A percentile compares a stretch with the other conserved stretches of the same genome.
Conservation (phyloP, 2,797 vertebrate genomes). For the Vespertilio murinus region DNA sequence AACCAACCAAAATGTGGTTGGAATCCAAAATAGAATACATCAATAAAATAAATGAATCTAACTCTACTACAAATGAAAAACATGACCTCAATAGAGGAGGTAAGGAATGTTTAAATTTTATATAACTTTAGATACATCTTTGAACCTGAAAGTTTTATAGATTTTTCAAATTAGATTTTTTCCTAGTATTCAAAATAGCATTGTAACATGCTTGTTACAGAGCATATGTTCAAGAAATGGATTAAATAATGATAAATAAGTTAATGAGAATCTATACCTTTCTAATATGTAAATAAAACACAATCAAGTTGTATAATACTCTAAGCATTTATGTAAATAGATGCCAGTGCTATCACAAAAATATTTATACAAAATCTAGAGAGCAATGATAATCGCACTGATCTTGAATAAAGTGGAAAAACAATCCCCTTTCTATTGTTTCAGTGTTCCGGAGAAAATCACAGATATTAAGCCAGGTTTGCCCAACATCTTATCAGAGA, state of each 20-base stretch:
- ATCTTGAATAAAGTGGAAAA: constrained; percentile 12
- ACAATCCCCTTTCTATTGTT: neutral
- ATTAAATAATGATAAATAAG: neutral
- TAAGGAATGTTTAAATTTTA: neutral
- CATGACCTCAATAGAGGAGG: neutral
- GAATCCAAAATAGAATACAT: neutral
- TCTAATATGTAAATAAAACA: neutral
- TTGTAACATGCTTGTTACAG: neutral
- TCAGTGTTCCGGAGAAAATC: constrained; percentile 45
- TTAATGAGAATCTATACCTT: neutral
- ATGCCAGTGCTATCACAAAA: neutral
- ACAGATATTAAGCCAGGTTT: constrained; percentile 53
- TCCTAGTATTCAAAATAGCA: neutral
- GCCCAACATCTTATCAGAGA: constrained; percentile 59
- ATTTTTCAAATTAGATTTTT: neutral
- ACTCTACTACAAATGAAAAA: neutral
- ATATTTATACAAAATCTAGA: neutral
- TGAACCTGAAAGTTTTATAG: neutral
- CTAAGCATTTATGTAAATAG: neutral
- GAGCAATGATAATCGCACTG: constrained; percentile 9
- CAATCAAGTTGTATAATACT: neutral
- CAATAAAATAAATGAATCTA: neutral
- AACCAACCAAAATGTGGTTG: neutral
- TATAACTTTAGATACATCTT: neutral
- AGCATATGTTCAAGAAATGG: neutral